A percentile compares a stretch with the other conserved stretches of the same genome.
Conservation (phyloP, 2,888 invertebrate genomes). For the Drosophila paranaensis region DNA sequence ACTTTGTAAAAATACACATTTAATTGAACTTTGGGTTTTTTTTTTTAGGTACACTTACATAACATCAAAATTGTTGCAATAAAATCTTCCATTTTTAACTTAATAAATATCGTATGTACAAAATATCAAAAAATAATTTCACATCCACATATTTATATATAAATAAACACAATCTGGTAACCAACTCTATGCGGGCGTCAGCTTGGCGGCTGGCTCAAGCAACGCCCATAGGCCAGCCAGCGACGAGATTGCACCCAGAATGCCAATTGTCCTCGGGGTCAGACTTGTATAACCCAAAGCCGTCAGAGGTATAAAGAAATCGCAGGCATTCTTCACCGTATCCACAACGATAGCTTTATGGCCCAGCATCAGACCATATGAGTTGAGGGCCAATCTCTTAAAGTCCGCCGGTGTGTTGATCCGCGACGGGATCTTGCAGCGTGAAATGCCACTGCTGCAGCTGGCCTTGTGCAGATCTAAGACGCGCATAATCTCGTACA, state of each 20-base stretch:
- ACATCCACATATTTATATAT: slow-evolving; percentile 14
- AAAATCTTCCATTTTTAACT: slow-evolving; percentile 49
- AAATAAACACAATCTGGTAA: slow-evolving; percentile 16
- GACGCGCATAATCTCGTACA: slow-evolving; percentile 92
- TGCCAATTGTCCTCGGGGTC: slow-evolving; percentile 91
- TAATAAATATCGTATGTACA: slow-evolving; percentile 38
- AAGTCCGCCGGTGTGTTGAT: slow-evolving; percentile 73
- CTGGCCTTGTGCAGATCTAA: slow-evolving; percentile 86
- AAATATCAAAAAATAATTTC: slow-evolving; percentile 30
- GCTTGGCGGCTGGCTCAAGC: slow-evolving; percentile 91
- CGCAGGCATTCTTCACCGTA: slow-evolving; percentile 93
- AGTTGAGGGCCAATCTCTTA: slow-evolving; percentile 69
- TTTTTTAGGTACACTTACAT: slow-evolving; percentile 12
- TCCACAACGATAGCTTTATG: slow-evolving; percentile 91
- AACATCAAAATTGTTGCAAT: slow-evolving; percentile 16
- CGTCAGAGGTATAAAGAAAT: slow-evolving; percentile 93
- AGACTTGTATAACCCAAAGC: slow-evolving; percentile 91
- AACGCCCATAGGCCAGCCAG: slow-evolving; percentile 91
- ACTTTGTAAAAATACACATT: background rate
- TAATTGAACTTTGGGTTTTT: slow-evolving; percentile 2
- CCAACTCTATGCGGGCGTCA: slow-evolving; percentile 86
- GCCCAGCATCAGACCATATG: slow-evolving; percentile 72
- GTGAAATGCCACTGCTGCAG: slow-evolving; percentile 82
- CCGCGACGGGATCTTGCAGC: slow-evolving; percentile 65
- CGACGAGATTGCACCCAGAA: slow-evolving; percentile 93